These are phyloP conservation scores for Physella acuta DNA, from an alignment of 1,140 invertebrate genomes.

Conservation along the genomic window DNA sequence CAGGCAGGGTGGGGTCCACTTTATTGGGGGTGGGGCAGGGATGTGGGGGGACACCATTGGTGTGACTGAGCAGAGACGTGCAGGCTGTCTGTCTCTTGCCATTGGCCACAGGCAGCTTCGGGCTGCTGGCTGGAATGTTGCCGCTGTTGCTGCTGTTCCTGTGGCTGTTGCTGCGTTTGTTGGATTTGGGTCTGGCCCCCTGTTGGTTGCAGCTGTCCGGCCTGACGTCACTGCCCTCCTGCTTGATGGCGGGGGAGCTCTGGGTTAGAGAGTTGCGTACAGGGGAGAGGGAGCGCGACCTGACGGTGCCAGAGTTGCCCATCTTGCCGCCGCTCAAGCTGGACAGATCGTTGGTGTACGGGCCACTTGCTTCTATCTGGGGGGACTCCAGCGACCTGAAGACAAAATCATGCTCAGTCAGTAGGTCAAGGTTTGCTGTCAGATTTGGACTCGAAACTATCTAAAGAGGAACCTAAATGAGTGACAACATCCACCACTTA, in stretches of 20 bases:
- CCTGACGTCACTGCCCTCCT: slow-evolving; percentile 8
- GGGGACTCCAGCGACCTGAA: no score
- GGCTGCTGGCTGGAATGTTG: slow-evolving; percentile 6
- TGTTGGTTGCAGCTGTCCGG: slow-evolving; percentile 2
- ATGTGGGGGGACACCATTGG: background rate
- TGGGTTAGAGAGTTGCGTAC: slow-evolving; percentile 44
- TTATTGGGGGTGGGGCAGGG: slow-evolving; percentile 7
- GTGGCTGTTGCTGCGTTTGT: background rate
- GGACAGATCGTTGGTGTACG: background rate
- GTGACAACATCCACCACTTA: no score
- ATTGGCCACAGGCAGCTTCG: background rate
- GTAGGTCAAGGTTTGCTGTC: no score
- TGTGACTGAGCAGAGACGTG: slow-evolving; percentile 3
- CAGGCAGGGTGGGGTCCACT: slow-evolving; percentile 8
- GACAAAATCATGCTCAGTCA: no score
- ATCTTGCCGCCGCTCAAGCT: background rate
- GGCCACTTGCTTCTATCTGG: background rate
- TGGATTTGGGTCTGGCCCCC: slow-evolving; percentile 17
- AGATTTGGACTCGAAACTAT: no score
- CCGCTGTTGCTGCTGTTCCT: slow-evolving; percentile 2
- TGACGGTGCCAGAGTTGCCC: slow-evolving; percentile 22
- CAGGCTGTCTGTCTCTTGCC: background rate
- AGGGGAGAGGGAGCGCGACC: slow-evolving; percentile 39
- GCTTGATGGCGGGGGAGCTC: slow-evolving; percentile 41
- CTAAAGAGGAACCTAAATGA: no score